Conservation (phyloP, 1,140 invertebrate species). For the Papilio dardanus region DNA sequence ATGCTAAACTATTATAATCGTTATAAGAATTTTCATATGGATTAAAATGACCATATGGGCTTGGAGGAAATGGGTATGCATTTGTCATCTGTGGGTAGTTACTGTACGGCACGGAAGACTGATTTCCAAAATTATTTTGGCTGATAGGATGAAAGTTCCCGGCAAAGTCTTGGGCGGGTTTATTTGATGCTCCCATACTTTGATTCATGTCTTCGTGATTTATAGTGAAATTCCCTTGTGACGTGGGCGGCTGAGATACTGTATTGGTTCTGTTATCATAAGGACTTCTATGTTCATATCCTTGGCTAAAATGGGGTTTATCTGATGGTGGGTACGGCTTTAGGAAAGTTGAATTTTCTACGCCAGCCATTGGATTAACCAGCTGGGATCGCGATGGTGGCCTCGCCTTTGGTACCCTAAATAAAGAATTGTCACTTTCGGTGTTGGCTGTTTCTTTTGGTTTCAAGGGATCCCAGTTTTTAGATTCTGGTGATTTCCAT, state of each 20-base stretch:
- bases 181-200: conserved; percentile 56
- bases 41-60: conserved; percentile 79
- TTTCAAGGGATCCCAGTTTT: conserved; percentile 74
- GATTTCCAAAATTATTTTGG: conserved; percentile 71
- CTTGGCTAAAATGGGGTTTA: conserved; percentile 62
- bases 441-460: conserved; percentile 55
- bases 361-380: conserved; percentile 66
- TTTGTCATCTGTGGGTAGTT: conserved; percentile 80
- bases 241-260: conserved; percentile 53
- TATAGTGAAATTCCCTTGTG: conserved; percentile 74
- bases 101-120: conserved; percentile 75
- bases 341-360: conserved; percentile 80
- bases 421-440: conserved; percentile 83
- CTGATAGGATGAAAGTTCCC: conserved; percentile 72
- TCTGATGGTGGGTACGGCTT: conserved; percentile 83
- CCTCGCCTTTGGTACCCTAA: conserved; percentile 86
- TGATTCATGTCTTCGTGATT: conserved; percentile 72
- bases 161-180: conserved; percentile 66
- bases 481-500: conserved; percentile 78
- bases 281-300: conserved; percentile 74
- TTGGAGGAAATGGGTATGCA: conserved; percentile 75
- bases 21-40: conserved; percentile 82
- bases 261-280: conserved; percentile 69
- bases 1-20: conserved; percentile 80
- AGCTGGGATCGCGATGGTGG: conserved; percentile 84